Conservation (phyloP, 2,113 vertebrate genomes). For the Ceyx cyanopectus region DNA sequence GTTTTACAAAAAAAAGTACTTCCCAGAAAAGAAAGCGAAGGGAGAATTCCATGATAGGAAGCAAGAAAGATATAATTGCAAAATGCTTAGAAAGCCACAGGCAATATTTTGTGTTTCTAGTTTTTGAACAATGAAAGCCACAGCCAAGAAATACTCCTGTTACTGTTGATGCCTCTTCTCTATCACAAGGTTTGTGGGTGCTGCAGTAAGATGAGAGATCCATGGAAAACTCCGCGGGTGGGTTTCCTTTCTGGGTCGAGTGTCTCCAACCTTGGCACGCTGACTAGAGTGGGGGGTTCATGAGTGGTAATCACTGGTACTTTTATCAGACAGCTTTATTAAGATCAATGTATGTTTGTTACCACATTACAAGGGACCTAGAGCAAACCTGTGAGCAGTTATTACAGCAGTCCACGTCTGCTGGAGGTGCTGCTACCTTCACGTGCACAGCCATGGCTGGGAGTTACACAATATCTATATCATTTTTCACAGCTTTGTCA, state of each 20-base stretch:
- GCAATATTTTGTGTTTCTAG: not conserved
- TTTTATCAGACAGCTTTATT: slow-evolving; percentile 90
- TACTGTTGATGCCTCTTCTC: not conserved
- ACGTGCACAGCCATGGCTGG: slow-evolving; percentile 82
- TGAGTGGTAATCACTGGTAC: slow-evolving; percentile 81
- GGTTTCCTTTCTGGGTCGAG: slow-evolving; percentile 42
- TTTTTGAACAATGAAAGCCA: not conserved
- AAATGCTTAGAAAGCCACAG: not conserved
- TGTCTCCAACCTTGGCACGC: slow-evolving; percentile 23
- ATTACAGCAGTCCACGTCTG: slow-evolving; percentile 80
- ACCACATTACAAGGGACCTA: slow-evolving; percentile 83
- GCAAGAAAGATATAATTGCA: not conserved
- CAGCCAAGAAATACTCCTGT: not conserved
- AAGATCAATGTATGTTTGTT: slow-evolving; percentile 84
- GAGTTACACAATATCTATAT: slow-evolving; percentile 87
- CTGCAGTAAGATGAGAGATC: slow-evolving; percentile 46
- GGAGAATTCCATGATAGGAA: not conserved
- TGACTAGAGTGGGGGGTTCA: slow-evolving; percentile 47
- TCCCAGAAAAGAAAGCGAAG: not conserved
- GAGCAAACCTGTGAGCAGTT: slow-evolving; percentile 86
- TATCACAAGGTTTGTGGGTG: slow-evolving; percentile 4
- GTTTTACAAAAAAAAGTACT: not conserved
- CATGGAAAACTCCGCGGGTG: slow-evolving; percentile 34
- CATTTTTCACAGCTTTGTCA: slow-evolving; percentile 97
- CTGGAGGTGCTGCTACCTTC: slow-evolving; percentile 84